Conservation (phyloP, 1,140 invertebrate genomes). For the Bombus impatiens region DNA sequence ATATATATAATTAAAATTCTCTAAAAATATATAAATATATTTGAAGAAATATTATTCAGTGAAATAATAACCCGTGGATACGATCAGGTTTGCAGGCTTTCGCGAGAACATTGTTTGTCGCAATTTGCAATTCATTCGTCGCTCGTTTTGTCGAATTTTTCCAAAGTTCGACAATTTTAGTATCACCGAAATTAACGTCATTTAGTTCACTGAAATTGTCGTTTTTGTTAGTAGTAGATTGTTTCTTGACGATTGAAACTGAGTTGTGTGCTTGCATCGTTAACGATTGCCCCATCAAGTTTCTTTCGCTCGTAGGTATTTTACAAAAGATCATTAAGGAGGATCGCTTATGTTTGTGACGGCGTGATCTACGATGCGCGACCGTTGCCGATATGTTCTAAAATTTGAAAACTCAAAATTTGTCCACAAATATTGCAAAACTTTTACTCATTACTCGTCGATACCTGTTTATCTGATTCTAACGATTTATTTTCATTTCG, state of each 20-base stretch:
- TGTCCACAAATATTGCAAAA: neutral
- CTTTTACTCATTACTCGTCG: neutral
- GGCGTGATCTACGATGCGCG: neutral
- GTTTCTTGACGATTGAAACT: neutral
- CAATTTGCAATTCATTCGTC: neutral
- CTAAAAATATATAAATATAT: neutral
- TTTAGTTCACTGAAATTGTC: neutral
- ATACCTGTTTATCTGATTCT: constrained; percentile 13
- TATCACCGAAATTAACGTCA: no score
- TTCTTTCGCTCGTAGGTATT: no score
- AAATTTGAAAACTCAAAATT: neutral
- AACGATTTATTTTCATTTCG: neutral
- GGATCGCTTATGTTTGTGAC: neutral
- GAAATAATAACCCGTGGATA: constrained; percentile 15
- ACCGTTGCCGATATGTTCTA: constrained; percentile 14
- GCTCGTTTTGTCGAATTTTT: neutral
- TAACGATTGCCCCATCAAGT: neutral
- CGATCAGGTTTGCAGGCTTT: neutral
- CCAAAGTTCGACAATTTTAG: constrained; percentile 29
- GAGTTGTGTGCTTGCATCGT: neutral
- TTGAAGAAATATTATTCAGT: neutral
- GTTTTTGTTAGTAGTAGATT: neutral
- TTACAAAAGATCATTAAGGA: neutral
- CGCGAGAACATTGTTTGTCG: neutral
- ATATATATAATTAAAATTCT: neutral